A percentile compares a stretch with the other conserved stretches of the same genome.
phyloP scores from a whole-genome alignment of 2,797 vertebrate species.

The Decapterus maruadsi region DNA sequence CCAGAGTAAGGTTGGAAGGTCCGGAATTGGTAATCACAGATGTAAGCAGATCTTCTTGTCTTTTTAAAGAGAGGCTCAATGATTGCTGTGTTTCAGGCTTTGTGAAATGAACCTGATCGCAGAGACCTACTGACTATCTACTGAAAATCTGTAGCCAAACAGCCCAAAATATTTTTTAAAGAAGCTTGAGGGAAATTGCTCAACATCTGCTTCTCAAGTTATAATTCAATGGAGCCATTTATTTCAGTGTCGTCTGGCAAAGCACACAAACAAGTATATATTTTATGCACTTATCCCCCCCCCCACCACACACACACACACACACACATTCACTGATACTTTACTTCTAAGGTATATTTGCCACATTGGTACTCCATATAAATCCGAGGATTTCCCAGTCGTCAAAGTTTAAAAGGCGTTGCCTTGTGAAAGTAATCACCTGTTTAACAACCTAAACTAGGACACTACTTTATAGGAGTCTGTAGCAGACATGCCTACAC shows the following conservation, averaged over 20 bases:
- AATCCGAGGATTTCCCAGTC: slow-evolving; percentile 45
- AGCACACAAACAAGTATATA: background rate
- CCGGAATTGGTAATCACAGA: background rate
- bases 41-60: background rate
- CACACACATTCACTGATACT: background rate
- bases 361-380: slow-evolving; percentile 42
- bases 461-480: slow-evolving; percentile 40
- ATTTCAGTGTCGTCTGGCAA: background rate
- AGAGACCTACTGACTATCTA: slow-evolving; percentile 1
- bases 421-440: slow-evolving; percentile 69
- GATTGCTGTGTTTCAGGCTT: background rate
- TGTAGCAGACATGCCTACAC: background rate
- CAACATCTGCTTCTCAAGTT: background rate
- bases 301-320: background rate
- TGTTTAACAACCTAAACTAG: slow-evolving; percentile 65
- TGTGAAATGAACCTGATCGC: background rate
- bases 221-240: slow-evolving; percentile 12
- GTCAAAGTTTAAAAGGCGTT: slow-evolving; percentile 67
- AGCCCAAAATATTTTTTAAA: background rate
- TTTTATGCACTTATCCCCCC: background rate
- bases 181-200: background rate
- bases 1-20: background rate
- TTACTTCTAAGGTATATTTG: slow-evolving; percentile 33
- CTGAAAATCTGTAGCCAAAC: background rate
- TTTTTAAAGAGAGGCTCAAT: background rate